Percentiles rank a stretch among this genome's conserved stretches.
These are phyloP conservation scores for Bombus turneri DNA, from an alignment of 1,140 invertebrate species.

Conservation along the genomic window DNA sequence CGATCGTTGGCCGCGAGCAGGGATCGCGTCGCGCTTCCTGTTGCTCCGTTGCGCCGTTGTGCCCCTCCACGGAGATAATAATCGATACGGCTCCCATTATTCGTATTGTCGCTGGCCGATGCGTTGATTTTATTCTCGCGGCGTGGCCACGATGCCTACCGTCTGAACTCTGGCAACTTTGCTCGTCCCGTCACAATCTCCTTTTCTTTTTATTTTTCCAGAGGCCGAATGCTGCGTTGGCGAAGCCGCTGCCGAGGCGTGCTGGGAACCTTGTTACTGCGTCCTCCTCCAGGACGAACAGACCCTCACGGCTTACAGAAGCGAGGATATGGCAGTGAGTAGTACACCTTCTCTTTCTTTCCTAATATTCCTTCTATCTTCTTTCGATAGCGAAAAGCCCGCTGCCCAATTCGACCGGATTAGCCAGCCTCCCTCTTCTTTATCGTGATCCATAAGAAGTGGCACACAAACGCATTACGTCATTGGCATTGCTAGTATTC, in stretches of 20 bases:
- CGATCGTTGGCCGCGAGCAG: conserved; percentile 11
- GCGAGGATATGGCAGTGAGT: conserved; percentile 94
- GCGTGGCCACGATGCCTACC: neutral
- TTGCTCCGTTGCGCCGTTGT: neutral
- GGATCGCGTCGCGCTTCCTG: conserved; percentile 15
- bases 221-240: conserved; percentile 80
- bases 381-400: neutral
- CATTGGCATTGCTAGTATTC: neutral
- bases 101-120: conserved; percentile 35
- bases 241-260: conserved; percentile 79
- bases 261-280: conserved; percentile 94
- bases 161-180: conserved; percentile 28
- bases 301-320: conserved; percentile 92
- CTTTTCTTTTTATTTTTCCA: conserved; percentile 67
- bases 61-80: neutral
- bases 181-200: conserved; percentile 21
- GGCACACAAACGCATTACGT: conserved; percentile 27
- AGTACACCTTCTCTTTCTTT: conserved; percentile 45
- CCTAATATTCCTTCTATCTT: neutral
- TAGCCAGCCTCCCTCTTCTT: neutral
- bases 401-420: conserved; percentile 6
- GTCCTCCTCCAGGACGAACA: conserved; percentile 93
- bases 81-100: conserved; percentile 52
- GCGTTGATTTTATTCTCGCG: conserved; percentile 37
- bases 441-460: neutral